Evolutionary conservation across 1,140 invertebrate species (phyloP).

Genomic region (Drosophila tristis): DNA sequence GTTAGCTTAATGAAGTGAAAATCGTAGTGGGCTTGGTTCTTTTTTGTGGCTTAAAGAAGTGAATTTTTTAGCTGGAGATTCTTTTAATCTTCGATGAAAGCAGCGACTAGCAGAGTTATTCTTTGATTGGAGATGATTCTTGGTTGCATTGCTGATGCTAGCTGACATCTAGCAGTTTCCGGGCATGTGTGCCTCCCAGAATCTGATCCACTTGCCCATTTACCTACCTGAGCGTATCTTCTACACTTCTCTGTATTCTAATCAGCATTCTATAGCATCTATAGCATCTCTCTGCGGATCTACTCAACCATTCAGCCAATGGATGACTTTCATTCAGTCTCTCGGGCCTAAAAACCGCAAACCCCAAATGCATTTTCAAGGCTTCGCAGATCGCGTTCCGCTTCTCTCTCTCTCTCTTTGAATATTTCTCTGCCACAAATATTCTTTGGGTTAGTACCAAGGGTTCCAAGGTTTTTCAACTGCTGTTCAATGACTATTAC

Average conservation of each 20-base stretch:
- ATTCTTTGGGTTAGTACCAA: not conserved
- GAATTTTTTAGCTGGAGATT: slow-evolving; percentile 32
- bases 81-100: too few species aligned
- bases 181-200: not conserved
- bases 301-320: slow-evolving; percentile 36
- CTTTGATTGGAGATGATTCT: slow-evolving; percentile 7
- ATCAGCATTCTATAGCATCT: not conserved
- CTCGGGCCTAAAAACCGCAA: slow-evolving; percentile 17
- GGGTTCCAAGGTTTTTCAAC: slow-evolving; percentile 34
- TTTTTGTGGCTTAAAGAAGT: slow-evolving; percentile 20
- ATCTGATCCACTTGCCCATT: slow-evolving; percentile 44
- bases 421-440: slow-evolving; percentile 20
- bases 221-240: slow-evolving; percentile 42
- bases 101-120: not conserved
- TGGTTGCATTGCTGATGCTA: slow-evolving; percentile 7
- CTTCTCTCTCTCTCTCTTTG: slow-evolving; percentile 9
- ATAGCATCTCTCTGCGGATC: slow-evolving; percentile 20
- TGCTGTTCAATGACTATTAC: slow-evolving; percentile 42
- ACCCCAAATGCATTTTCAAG: slow-evolving; percentile 47
- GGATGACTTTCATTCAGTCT: slow-evolving; percentile 45
- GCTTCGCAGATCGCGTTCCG: slow-evolving; percentile 33
- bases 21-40: slow-evolving; percentile 16
- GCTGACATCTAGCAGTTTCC: slow-evolving; percentile 19
- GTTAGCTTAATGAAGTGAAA: slow-evolving; percentile 57
- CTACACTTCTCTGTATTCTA: slow-evolving; percentile 26